These are phyloP conservation scores for Galerucella nymphaeae DNA, from an alignment of 2,888 invertebrate genomes.

Conservation along the genomic window DNA sequence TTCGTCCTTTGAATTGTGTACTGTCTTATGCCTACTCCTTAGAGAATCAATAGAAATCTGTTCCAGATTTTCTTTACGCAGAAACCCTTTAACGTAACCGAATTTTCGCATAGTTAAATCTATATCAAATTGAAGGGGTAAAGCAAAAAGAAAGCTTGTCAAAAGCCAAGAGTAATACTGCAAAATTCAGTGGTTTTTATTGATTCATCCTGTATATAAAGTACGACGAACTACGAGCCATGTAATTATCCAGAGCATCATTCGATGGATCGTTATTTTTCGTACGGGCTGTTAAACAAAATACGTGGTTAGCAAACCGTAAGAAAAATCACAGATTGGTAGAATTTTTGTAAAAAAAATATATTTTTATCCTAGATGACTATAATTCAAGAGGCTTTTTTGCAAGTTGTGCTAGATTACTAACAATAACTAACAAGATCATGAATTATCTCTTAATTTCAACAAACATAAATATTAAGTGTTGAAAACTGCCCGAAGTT, in stretches of 20 bases:
- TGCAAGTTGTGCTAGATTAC: no score
- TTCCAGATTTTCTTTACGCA: slow-evolving; percentile 22
- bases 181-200: background rate
- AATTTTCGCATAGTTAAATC: slow-evolving; percentile 9
- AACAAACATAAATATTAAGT: no score
- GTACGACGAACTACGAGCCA: background rate
- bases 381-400: background rate
- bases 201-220: background rate
- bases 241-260: slow-evolving; percentile 23
- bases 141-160: no score
- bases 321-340: slow-evolving; percentile 10
- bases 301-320: slow-evolving; percentile 22
- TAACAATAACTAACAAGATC: no score
- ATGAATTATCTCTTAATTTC: no score
- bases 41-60: slow-evolving; percentile 6
- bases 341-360: background rate
- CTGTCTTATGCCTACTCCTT: slow-evolving; percentile 5
- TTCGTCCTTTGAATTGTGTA: slow-evolving; percentile 1
- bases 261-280: slow-evolving; percentile 31
- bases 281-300: slow-evolving; percentile 32
- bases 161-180: background rate
- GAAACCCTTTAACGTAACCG: slow-evolving; percentile 20
- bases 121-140: background rate
- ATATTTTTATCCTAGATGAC: background rate
- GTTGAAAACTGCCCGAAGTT: no score